These are phyloP conservation scores for Oreotragus oreotragus DNA, from an alignment of 2,113 vertebrate genomes.

Conservation along the genomic window DNA sequence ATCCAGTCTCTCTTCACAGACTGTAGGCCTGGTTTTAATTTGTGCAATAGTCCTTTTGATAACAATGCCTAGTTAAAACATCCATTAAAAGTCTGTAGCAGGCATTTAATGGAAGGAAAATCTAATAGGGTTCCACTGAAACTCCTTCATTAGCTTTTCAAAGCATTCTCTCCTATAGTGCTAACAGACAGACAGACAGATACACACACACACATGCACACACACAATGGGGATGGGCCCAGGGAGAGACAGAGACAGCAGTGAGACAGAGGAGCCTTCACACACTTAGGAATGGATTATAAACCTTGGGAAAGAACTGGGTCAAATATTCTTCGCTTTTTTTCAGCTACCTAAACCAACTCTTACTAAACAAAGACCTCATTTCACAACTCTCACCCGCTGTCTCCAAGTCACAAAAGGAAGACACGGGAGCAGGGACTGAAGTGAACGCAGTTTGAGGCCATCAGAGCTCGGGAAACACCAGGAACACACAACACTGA, in stretches of 20 bases:
- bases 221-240: neutral
- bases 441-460: fast-evolving
- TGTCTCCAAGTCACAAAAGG: neutral
- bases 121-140: constrained; percentile 79
- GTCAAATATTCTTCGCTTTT: constrained; percentile 52
- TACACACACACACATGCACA: too few species aligned
- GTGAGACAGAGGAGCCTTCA: constrained; percentile 21
- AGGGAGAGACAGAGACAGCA: neutral
- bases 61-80: constrained; percentile 82
- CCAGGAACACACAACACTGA: neutral
- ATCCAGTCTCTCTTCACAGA: constrained; percentile 78
- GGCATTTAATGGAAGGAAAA: constrained; percentile 80
- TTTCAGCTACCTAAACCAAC: constrained; percentile 61
- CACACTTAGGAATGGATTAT: constrained; percentile 67
- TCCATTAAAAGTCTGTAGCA: constrained; percentile 81
- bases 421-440: neutral
- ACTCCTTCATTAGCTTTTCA: constrained; percentile 83
- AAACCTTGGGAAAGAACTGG: constrained; percentile 69
- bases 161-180: constrained; percentile 73
- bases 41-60: constrained; percentile 82
- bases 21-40: constrained; percentile 79
- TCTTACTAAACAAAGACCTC: neutral
- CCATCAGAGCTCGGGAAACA: fast-evolving
- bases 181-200: neutral
- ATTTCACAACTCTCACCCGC: neutral